A percentile compares a stretch with the other conserved stretches of the same genome.
These are phyloP conservation scores for Alsophila aescularia DNA, from an alignment of 2,888 invertebrate species.

Conservation along the genomic window DNA sequence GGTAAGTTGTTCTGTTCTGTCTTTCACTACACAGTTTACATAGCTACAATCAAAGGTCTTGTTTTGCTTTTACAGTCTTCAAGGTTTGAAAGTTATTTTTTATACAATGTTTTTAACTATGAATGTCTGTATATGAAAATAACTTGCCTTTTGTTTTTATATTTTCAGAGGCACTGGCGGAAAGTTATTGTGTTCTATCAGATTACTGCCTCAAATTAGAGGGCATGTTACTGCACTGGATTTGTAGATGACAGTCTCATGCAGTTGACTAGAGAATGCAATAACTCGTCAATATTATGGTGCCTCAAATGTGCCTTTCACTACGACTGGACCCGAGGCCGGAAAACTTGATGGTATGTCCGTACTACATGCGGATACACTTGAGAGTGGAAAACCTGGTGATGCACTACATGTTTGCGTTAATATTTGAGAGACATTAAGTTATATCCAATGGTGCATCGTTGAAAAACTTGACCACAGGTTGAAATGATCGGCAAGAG, in stretches of 20 bases:
- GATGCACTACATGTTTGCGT: slow-evolving; percentile 69
- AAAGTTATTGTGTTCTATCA: slow-evolving; percentile 86
- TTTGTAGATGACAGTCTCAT: slow-evolving; percentile 73
- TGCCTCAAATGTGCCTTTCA: slow-evolving; percentile 84
- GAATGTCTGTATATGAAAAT: slow-evolving; percentile 42
- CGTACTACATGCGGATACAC: slow-evolving; percentile 75
- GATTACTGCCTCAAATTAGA: slow-evolving; percentile 77
- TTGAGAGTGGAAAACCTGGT: slow-evolving; percentile 84
- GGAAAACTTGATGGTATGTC: slow-evolving; percentile 84
- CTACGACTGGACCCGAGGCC: slow-evolving; percentile 82
- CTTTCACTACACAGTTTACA: neutral
- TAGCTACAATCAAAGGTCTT: slow-evolving; percentile 1
- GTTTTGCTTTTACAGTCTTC: slow-evolving; percentile 12
- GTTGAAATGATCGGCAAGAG: slow-evolving; percentile 74
- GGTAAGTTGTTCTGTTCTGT: slow-evolving; percentile 85
- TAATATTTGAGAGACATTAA: slow-evolving; percentile 45
- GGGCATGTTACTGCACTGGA: slow-evolving; percentile 79
- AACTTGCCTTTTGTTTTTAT: slow-evolving; percentile 80
- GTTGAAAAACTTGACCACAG: slow-evolving; percentile 83
- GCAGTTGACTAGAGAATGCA: slow-evolving; percentile 81
- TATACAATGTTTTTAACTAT: slow-evolving; percentile 22
- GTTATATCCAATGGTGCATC: slow-evolving; percentile 69
- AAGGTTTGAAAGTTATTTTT: slow-evolving; percentile 23
- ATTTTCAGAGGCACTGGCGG: slow-evolving; percentile 95
- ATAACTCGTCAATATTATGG: slow-evolving; percentile 83